Conservation (phyloP, 1,140 invertebrate genomes). For the Goniozus legneri region DNA sequence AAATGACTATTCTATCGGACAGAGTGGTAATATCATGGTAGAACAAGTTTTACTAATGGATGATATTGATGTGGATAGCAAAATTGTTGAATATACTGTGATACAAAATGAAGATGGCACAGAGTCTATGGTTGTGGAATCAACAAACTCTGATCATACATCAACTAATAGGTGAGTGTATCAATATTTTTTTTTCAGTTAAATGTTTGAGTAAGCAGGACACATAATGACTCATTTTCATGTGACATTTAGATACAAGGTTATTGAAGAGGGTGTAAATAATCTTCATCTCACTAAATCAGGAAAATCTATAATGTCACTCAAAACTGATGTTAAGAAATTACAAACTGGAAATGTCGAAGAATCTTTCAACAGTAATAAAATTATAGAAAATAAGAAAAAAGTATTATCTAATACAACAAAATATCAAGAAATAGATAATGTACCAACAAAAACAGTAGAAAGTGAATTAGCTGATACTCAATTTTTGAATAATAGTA, state of each 20-base stretch:
- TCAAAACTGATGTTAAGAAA: conserved; percentile 10
- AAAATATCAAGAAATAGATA: background rate
- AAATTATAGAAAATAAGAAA: conserved; percentile 14
- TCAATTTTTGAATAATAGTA: no score
- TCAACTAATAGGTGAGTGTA: no score
- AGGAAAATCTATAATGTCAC: conserved; percentile 12
- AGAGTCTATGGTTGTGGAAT: conserved; percentile 32
- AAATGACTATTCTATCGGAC: conserved; percentile 16
- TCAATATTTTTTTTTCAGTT: no score
- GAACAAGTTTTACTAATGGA: conserved; percentile 38
- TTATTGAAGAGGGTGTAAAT: conserved; percentile 22
- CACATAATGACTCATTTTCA: no score
- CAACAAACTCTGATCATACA: conserved; percentile 4
- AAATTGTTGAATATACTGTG: conserved; percentile 39
- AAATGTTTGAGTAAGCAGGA: no score
- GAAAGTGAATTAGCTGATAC: no score
- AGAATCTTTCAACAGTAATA: conserved; percentile 4
- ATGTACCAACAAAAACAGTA: background rate
- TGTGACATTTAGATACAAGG: no score
- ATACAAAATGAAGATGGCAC: conserved; percentile 36
- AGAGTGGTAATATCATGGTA: conserved; percentile 23
- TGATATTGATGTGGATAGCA: conserved; percentile 24
- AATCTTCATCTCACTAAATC: conserved; percentile 21
- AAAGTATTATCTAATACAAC: background rate
- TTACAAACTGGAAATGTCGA: conserved; percentile 2